Percentiles rank a stretch among this genome's conserved stretches.
phyloP scores from a whole-genome alignment of 2,113 vertebrate genomes.

The Strix uralensis region DNA sequence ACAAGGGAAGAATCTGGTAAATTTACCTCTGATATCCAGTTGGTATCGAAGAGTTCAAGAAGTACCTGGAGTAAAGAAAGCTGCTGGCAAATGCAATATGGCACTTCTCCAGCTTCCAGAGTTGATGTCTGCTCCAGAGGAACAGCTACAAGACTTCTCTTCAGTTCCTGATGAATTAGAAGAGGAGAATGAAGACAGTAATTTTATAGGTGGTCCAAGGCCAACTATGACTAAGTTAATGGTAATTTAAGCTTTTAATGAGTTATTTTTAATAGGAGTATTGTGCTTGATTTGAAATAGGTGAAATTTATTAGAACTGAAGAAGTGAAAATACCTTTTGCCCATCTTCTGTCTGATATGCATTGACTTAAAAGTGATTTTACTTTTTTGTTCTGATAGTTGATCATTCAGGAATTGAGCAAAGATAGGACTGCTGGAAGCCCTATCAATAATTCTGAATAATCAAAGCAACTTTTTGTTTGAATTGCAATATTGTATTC shows the following conservation, averaged over 20 bases:
- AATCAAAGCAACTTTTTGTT: not conserved
- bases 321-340: not conserved
- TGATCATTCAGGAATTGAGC: not conserved
- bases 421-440: not conserved
- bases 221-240: conserved; percentile 94
- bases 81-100: conserved; percentile 84
- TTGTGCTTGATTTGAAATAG: not conserved
- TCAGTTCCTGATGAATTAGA: conserved; percentile 46
- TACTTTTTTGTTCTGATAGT: not conserved
- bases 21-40: conserved; percentile 81
- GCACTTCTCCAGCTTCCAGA: conserved; percentile 68
- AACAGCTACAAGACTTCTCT: not conserved
- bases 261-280: not conserved
- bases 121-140: not conserved
- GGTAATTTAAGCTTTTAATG: conserved; percentile 73
- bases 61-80: conserved; percentile 82
- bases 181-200: conserved; percentile 58
- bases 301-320: not conserved
- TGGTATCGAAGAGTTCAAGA: conserved; percentile 89
- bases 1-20: conserved; percentile 52
- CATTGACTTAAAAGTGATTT: not conserved
- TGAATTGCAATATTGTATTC: not conserved
- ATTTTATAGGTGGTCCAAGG: conserved; percentile 90
- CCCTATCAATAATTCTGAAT: not conserved
- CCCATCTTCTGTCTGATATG: not conserved